Conservation (phyloP, 92 coral and sea anemone genomes). For the Scolanthus callimorphus region DNA sequence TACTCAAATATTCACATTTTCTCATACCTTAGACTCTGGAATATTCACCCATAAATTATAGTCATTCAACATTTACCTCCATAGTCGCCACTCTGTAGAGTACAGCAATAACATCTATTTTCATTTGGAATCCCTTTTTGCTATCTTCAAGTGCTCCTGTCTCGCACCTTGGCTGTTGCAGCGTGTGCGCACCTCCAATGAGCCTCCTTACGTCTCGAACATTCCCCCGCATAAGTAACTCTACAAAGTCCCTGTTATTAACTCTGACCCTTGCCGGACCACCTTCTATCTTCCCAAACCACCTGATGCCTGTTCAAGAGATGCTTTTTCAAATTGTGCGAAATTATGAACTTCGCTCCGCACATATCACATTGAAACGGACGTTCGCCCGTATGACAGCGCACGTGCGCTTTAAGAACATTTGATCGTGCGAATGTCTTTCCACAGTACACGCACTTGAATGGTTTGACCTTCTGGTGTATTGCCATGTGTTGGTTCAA, state of each 20-base stretch:
- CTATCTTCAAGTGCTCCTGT: too few relatives aligned
- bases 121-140: too few relatives aligned
- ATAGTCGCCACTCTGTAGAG: too few relatives aligned
- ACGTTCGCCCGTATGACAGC: constrained; percentile 87
- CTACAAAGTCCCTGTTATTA: constrained; percentile 1
- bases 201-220: too few relatives aligned
- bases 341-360: constrained; percentile 81
- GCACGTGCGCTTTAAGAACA: constrained; percentile 89
- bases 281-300: constrained; percentile 38
- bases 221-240: too few relatives aligned
- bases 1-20: too few relatives aligned
- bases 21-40: too few relatives aligned
- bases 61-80: too few relatives aligned
- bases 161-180: too few relatives aligned
- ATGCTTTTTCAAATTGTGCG: constrained; percentile 82
- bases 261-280: constrained; percentile 32
- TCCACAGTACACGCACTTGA: constrained; percentile 87
- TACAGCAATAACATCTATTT: too few relatives aligned
- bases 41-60: too few relatives aligned
- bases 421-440: constrained; percentile 93
- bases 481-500: constrained; percentile 87
- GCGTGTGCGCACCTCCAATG: too few relatives aligned
- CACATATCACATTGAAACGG: constrained; percentile 86
- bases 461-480: constrained; percentile 88
- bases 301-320: constrained; percentile 74